Percentiles rank a stretch among this genome's conserved stretches.
Evolutionary conservation across 2,113 vertebrate species (phyloP).

Genomic region (Menidia beryllina): DNA sequence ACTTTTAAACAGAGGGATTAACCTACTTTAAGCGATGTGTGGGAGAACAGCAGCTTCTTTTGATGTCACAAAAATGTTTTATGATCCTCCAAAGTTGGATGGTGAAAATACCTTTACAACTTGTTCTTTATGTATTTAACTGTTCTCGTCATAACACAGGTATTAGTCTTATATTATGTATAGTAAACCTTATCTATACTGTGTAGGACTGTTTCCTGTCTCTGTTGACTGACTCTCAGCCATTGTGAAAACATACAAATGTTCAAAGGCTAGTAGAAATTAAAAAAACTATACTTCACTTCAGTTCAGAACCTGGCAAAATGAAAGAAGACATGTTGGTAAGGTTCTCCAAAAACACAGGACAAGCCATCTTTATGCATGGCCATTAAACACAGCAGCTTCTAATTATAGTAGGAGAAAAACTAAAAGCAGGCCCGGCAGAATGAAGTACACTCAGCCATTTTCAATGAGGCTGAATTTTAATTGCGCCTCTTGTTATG

Average conservation of each 20-base stretch:
- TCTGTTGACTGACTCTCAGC: too few relatives aligned
- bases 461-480: neutral
- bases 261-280: too few relatives aligned
- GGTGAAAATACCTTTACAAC: neutral
- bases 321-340: too few relatives aligned
- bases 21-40: slow-evolving; percentile 5
- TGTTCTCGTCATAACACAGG: neutral
- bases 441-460: neutral
- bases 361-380: neutral
- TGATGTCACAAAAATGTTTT: neutral
- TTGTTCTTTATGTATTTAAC: slow-evolving; percentile 2
- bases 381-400: neutral
- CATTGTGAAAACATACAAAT: too few relatives aligned
- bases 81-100: neutral
- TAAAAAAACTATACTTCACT: too few relatives aligned
- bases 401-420: neutral
- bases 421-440: neutral
- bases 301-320: neutral
- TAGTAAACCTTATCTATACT: neutral
- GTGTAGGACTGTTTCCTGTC: too few relatives aligned
- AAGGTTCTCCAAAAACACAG: neutral
- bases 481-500: neutral
- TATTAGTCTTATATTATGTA: neutral
- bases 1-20: slow-evolving; percentile 7
- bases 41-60: neutral